Evolutionary conservation across 2,113 vertebrate genomes (phyloP), one percentile per base, ranked within the genome.

Genomic region (Ancistrus triradiatus): DNA sequence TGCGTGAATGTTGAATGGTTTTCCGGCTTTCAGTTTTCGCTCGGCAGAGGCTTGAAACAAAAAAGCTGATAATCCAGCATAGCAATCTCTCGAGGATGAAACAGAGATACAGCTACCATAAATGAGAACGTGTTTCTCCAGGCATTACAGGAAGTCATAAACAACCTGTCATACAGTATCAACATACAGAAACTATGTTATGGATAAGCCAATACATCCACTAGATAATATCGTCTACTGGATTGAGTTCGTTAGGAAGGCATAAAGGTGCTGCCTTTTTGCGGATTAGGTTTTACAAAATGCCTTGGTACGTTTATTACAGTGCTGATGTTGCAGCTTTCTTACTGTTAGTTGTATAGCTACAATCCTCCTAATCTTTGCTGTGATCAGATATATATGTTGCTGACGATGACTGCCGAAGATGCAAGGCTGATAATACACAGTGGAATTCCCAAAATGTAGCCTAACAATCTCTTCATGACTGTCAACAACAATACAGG

Each of bases 191-290:
- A 58, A 46, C 78, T 86, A 21, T 51, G 83, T 85, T 66, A 74
- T 66, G 61, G 88, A 89, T 70, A 69, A 76, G 31, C 82, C 81
- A 2, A 15, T 85, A 15, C 62, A 64, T 7, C 83, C 88, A 0
- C 7, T 87, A 19, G 78, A 88, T 13, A 69, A n/a, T 1, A 84
- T 84, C 51, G 19, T 87, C 63, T 88, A 84, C 81, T 90, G 88
- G 85, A 83, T 83, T 8, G 85, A 87, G 76, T 88, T 77, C 68
- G 81, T 86, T 18, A 85, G 87, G 53, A n/a, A 81, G 82, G 51
- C 83, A 88, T 75, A 80, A 79, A 82, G 86, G 86, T 21, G 85
- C 82, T 9, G 74, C 80, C 63, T 84, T 86, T 67, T 74, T 89
- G 22, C 82, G 51, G 47, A 53, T 83, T 0, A 80, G 78, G 25